Percentiles rank a stretch among this genome's conserved stretches.
These are phyloP conservation scores for Manduca sexta DNA, from an alignment of 1,140 invertebrate species.

Conservation along the genomic window DNA sequence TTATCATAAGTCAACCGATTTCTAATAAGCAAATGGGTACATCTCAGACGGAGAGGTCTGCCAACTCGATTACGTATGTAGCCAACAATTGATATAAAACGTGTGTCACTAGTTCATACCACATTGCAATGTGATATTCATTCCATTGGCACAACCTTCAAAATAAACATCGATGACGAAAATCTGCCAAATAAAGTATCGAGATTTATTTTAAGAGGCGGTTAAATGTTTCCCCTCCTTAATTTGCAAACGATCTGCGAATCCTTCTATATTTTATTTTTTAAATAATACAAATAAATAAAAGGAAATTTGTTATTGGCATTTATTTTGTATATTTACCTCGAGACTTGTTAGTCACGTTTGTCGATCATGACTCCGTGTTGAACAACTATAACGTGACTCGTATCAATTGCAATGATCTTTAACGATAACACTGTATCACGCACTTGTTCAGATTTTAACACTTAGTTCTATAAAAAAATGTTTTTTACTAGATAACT, in stretches of 20 bases:
- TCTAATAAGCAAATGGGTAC: not conserved
- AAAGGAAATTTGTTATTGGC: constrained; percentile 4
- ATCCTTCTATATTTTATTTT: constrained; percentile 16
- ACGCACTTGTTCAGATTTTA: constrained; percentile 12
- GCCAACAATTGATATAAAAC: constrained; percentile 8
- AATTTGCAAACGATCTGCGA: constrained; percentile 9
- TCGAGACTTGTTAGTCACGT: constrained; percentile 6
- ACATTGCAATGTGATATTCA: constrained; percentile 1
- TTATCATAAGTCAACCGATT: not conserved
- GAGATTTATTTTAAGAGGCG: not conserved
- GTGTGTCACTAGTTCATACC: constrained; percentile 12
- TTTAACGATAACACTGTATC: constrained; percentile 6
- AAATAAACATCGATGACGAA: constrained; percentile 4
- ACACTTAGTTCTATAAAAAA: constrained; percentile 27
- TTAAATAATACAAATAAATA: constrained; percentile 8
- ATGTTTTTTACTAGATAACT: constrained; percentile 14
- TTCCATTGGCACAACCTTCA: constrained; percentile 10
- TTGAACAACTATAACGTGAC: not conserved
- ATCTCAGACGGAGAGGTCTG: not conserved
- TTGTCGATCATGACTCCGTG: constrained; percentile 3
- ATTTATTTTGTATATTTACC: constrained; percentile 9
- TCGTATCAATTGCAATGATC: constrained; percentile 2
- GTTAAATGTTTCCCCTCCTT: constrained; percentile 1
- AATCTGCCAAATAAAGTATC: constrained; percentile 1
- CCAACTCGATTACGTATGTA: constrained; percentile 6